Conservation (phyloP, 2,888 invertebrate species). For the Drosophila kokeensis region DNA sequence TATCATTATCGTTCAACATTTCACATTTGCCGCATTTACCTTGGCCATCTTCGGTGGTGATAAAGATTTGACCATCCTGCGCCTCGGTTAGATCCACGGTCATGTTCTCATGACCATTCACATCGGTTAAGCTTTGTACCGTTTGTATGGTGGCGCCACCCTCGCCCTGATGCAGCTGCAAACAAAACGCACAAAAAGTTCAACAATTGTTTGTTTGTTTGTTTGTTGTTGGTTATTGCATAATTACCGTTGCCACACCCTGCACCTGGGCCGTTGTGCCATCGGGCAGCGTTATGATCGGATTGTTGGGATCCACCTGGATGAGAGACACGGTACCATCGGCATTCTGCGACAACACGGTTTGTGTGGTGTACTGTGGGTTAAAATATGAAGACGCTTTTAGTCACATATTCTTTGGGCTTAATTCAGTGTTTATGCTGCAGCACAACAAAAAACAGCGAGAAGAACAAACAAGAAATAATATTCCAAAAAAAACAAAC, state of each 20-base stretch:
- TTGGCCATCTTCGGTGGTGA: conserved; percentile 97
- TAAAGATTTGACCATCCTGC: conserved; percentile 97
- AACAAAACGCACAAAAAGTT: conserved; percentile 17
- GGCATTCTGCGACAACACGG: conserved; percentile 97
- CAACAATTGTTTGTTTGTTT: background rate
- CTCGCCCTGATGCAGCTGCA: conserved; percentile 89
- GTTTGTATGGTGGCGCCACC: conserved; percentile 87
- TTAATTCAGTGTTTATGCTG: background rate
- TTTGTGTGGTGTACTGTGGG: conserved; percentile 92
- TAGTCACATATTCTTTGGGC: background rate
- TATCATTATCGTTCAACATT: background rate
- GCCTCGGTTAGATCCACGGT: conserved; percentile 97
- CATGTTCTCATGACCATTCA: conserved; percentile 92
- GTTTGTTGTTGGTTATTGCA: background rate
- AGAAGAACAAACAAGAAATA: background rate
- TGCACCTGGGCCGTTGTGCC: conserved; percentile 98
- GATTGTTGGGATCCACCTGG: conserved; percentile 96
- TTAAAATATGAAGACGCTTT: conserved; percentile 26
- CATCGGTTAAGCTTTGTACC: conserved; percentile 89
- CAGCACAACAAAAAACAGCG: conserved; percentile 16
- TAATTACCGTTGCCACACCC: conserved; percentile 86
- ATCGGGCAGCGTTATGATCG: conserved; percentile 97
- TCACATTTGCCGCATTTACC: conserved; percentile 86
- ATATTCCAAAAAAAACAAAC: conserved; percentile 1
- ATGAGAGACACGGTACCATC: conserved; percentile 98